Evolutionary conservation across 1,140 invertebrate species (phyloP).

Genomic region (Hetaerina americana): DNA sequence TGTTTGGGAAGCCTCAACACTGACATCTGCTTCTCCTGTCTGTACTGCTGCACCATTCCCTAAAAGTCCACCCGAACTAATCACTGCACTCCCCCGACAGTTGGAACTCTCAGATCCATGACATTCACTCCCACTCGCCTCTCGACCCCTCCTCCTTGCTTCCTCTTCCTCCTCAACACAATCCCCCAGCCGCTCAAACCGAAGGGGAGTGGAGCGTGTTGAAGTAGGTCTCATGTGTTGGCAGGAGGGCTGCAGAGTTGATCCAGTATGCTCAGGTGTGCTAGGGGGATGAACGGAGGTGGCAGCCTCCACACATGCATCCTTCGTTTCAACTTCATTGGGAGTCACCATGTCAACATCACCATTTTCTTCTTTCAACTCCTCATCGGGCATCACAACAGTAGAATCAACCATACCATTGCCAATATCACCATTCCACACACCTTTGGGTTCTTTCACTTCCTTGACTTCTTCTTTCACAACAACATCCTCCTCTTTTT

Average conservation of each 20-base stretch:
- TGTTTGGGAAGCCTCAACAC: background rate
- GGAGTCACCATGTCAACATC: background rate
- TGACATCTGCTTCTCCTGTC: background rate
- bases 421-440: background rate
- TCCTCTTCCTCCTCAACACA: slow-evolving; percentile 16
- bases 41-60: background rate
- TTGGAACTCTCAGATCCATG: background rate
- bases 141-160: slow-evolving; percentile 1
- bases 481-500: slow-evolving; percentile 6
- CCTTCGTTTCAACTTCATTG: background rate
- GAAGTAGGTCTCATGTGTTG: background rate
- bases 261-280: background rate
- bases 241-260: background rate
- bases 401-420: background rate
- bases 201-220: background rate
- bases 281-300: background rate
- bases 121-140: slow-evolving; percentile 2
- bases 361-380: slow-evolving; percentile 1
- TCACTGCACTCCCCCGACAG: slow-evolving; percentile 9
- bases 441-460: slow-evolving; percentile 15
- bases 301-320: background rate
- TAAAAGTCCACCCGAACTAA: background rate
- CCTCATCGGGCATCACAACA: background rate
- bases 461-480: slow-evolving; percentile 14
- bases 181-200: slow-evolving; percentile 18